Evolutionary conservation across 2,113 vertebrate species (phyloP).

Genomic region (Phalacrocorax carbo): DNA sequence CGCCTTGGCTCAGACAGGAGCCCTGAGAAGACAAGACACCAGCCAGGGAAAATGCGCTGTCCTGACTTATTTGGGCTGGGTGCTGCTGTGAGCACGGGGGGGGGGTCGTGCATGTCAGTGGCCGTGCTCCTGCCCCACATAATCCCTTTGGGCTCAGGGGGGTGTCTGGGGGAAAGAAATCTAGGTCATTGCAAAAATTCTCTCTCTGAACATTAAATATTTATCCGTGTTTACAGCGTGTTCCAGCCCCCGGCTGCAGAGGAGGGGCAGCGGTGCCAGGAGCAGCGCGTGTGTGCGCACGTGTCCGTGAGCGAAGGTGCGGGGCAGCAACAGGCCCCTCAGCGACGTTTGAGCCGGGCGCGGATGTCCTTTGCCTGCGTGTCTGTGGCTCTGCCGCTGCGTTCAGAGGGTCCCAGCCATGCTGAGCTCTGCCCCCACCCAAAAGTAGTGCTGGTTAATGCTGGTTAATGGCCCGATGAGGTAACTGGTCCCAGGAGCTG

Average conservation of each 20-base stretch:
- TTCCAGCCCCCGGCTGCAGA: not conserved
- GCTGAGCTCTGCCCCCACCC: not conserved
- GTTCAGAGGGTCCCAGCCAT: rapidly evolving
- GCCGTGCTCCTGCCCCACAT: rapidly evolving
- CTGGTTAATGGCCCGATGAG: rapidly evolving
- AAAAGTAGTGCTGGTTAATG: rapidly evolving
- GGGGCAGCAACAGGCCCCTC: rapidly evolving
- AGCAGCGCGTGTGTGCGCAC: not conserved
- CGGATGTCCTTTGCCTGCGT: rapidly evolving
- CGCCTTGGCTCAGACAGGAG: not conserved
- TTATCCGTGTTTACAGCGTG: not conserved
- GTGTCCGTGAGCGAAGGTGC: rapidly evolving
- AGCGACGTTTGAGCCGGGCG: rapidly evolving
- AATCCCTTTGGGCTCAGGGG: not conserved
- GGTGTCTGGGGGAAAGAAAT: not conserved
- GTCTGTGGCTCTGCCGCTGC: not conserved
- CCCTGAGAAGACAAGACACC: not conserved
- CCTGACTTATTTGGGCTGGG: not conserved
- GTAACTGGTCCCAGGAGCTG: not conserved
- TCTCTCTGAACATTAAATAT: not conserved
- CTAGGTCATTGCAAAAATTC: not conserved
- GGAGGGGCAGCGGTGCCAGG: not conserved
- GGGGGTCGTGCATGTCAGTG: rapidly evolving
- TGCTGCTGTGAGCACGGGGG: not conserved
- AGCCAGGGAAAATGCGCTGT: not conserved